These are phyloP conservation scores for Drosophila phalerata DNA, from an alignment of 2,888 invertebrate genomes.

Conservation along the genomic window DNA sequence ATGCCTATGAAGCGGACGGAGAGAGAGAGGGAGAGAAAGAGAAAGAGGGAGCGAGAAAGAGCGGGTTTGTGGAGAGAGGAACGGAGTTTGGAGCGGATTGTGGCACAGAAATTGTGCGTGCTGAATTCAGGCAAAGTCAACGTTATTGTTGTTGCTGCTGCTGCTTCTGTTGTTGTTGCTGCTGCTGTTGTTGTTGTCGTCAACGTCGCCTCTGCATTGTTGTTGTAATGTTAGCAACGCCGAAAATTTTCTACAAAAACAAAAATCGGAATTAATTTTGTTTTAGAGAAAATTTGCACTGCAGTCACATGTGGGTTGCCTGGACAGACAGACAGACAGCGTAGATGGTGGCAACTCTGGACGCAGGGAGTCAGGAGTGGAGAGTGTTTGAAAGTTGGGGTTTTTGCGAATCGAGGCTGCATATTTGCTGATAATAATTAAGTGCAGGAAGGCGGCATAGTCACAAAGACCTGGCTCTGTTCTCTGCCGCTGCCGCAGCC, in stretches of 20 bases:
- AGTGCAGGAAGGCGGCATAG: conserved; percentile 77
- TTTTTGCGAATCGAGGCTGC: conserved; percentile 48
- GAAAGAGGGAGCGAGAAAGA: not conserved
- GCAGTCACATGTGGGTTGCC: conserved; percentile 61
- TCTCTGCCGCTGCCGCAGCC: not conserved
- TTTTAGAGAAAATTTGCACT: conserved; percentile 83
- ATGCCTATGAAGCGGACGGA: conserved; percentile 46
- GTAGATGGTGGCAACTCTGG: not conserved
- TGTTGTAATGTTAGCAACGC: conserved; percentile 73
- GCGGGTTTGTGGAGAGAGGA: not conserved
- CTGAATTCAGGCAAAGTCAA: conserved; percentile 76
- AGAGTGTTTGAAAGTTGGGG: not conserved
- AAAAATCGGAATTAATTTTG: conserved; percentile 85
- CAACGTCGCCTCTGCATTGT: conserved; percentile 50
- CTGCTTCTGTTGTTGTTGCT: conserved; percentile 38
- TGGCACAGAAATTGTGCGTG: conserved; percentile 66
- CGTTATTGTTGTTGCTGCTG: conserved; percentile 34
- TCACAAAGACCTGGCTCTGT: conserved; percentile 62
- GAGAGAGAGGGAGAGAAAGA: not conserved
- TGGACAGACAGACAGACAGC: not conserved
- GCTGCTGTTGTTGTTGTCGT: conserved; percentile 50
- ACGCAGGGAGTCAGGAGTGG: not conserved
- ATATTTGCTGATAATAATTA: conserved; percentile 85
- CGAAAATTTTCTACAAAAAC: conserved; percentile 80
- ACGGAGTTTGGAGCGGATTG: conserved; percentile 24